Evolutionary conservation across 1,140 invertebrate species (phyloP), one percentile per base, ranked within the genome.

Genomic region (Atta colombica): DNA sequence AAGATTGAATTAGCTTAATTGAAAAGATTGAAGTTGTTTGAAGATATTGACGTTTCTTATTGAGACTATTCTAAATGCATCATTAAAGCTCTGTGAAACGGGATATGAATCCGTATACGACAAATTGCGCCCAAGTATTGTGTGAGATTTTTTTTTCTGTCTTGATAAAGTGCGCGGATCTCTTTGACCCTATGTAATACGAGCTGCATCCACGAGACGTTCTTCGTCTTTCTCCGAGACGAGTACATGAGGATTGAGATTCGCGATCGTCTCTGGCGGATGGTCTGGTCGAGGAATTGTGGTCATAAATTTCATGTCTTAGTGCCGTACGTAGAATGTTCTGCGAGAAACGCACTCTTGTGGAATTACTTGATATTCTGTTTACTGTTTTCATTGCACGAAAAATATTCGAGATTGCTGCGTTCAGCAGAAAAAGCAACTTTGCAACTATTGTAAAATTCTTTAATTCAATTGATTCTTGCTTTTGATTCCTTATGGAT

Each of bases 241-340:
- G 35, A 45, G 87, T 87, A 65, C 77, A 63, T 58, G 28, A 55
- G 86, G 82, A 89, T 91, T 91, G 85, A 91, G 90, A 91, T 91
- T 89, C 90, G 90, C 89, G 90, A 91, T 91, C 89, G 88, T 86
- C 77, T 51, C 88, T 90, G 85, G 89, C 81, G 90, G 84, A 91
- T 91, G 63, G 86, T 68, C 75, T 61, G 82, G 77, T 39, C 72
- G 89, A 87, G 88, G 60, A 77, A 91, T 87, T 72, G 86, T 91
- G 90, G 77, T 82, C 77, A 84, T 91, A 91, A 91, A 91, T 89
- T 89, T 85, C 16, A 80, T 85, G 65, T 53, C 88, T 10, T 81
- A 55, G 55, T 85, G 75, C 77, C 51, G 85, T 74, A 84, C 80
- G 21, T 51, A 21, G 35, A 5, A 63, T 66, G 60, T 87, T 49